Evolutionary conservation across 2,797 vertebrate genomes (phyloP), one percentile per base, ranked within the genome.

Genomic region (Arnoldichthys spilopterus): DNA sequence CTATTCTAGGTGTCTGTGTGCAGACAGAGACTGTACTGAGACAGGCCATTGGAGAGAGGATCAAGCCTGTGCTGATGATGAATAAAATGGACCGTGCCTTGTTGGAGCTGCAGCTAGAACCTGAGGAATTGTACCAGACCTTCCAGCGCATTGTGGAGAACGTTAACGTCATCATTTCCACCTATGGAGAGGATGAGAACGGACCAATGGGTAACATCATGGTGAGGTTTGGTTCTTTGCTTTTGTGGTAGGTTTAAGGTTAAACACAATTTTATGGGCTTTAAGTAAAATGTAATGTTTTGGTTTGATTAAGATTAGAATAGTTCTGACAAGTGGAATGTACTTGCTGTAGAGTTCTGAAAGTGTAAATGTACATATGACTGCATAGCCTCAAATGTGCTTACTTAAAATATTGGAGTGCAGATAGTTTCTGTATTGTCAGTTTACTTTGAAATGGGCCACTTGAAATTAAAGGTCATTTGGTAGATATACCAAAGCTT

Each of bases 11-110:
- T 0, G 97, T 99, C 37, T 99, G 97, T 0, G 96, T 98, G 83
- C 97, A 98, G 91, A 99, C 97, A 0, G 97, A 99, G 89, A 98
- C 97, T 0, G 97, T 98, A 86, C 94, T 99, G 68, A 94, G 97
- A 56, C 98, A 98, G 92, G 97, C 97, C 79, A 98, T 98, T 22
- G 94, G 92, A 0, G 97, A 99, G 89, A 93, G 97, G 49, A 99
- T 99, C 90, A 97, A 96, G 83, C 97, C 97, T 0, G 97, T 98
- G 6, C 91, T 99, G 85, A 99, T 99, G 97, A 98, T 99, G 97
- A 98, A 98, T 90, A 98, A 99, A 87, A 98, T 99, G 97, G 97
- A 98, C 92, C 93, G 96, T 20, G 97, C 98, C 2, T 90, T 99
- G 86, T 84, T 99, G 37, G 98, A 99, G 90, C 89, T 99, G 90